A percentile compares a stretch with the other conserved stretches of the same genome.
Evolutionary conservation across 2,113 vertebrate genomes (phyloP).

Genomic region (Neogobius melanostomus): DNA sequence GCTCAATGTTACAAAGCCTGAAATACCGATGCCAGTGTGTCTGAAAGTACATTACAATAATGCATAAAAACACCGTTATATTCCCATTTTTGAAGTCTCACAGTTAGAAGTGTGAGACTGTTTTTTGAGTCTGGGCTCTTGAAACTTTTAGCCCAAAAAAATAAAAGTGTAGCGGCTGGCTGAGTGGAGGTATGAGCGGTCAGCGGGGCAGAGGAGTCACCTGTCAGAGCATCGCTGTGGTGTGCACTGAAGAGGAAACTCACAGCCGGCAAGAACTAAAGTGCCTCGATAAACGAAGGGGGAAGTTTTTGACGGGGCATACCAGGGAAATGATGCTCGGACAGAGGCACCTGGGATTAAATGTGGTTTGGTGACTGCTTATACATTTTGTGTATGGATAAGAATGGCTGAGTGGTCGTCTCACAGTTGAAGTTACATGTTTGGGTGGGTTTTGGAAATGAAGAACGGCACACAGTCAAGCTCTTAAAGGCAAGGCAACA

Average conservation of each 20-base stretch:
- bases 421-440: too few relatives aligned
- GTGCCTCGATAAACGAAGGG: not conserved
- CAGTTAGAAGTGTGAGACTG: conserved; percentile 32
- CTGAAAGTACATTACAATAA: too few relatives aligned
- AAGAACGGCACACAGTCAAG: too few relatives aligned
- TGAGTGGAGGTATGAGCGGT: conserved; percentile 33
- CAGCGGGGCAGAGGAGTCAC: conserved; percentile 52
- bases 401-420: too few relatives aligned
- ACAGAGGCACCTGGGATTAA: not conserved
- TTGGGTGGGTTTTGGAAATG: too few relatives aligned
- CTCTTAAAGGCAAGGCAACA: too few relatives aligned
- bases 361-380: not conserved
- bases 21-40: too few relatives aligned
- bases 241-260: conserved; percentile 23
- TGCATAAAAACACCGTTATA: conserved; percentile 1
- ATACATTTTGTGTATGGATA: not conserved
- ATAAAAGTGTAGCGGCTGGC: conserved; percentile 25
- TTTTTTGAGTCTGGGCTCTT: not conserved
- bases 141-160: conserved; percentile 18
- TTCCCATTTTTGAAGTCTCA: conserved; percentile 29
- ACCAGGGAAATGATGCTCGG: conserved; percentile 5
- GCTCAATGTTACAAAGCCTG: too few relatives aligned
- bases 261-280: conserved; percentile 11
- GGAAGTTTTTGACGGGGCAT: conserved; percentile 16
- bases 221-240: conserved; percentile 15